Evolutionary conservation across 1,140 invertebrate genomes (phyloP), one percentile per base, ranked within the genome.

Genomic region (Grapholita molesta): DNA sequence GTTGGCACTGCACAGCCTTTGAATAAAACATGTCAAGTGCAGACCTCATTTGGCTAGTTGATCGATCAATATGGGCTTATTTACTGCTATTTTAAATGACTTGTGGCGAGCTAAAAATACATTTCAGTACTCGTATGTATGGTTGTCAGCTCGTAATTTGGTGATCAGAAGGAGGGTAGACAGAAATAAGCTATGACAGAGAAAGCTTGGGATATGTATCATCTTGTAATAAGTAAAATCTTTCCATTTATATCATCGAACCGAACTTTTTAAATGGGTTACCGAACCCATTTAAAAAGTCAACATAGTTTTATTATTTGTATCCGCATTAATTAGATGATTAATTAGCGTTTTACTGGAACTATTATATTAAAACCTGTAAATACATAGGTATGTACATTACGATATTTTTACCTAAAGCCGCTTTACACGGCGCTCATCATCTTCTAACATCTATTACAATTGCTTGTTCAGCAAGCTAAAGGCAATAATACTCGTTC

Each of bases 11-110:
- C n/a, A 21, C 18, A n/a, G 24, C n/a, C 24, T 28, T 28, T 61
- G 25, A 61, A 61, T 61, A 28, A 61, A 61, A 61, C 55, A 61
- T 61, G 55, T 28, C 55, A 61, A 25, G 55, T 61, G 55, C 55
- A 61, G 21, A 61, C 25, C 55, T 15, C 55, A 28, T 61, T 28
- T 61, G 55, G 55, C 24, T 28, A 61, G 11, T 61, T 61, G 24
- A 61, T 61, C 55, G 55, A 61, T 61, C 55, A 61, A 28, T 28
- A 61, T 28, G 55, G 24, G 24, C 24, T 55, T 61, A 28, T 61
- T 61, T 61, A 61, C 24, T 61, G 55, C 25, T 61, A 61, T 61
- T 61, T 18, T 61, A 61, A 61, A 61, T 61, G 55, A 6, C 55
- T 61, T 61, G 55, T 61, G 55, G 55, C 25, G 11, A 15, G 15